These are phyloP conservation scores for Pangasius djambal DNA, from an alignment of 2,797 vertebrate genomes.

Conservation along the genomic window DNA sequence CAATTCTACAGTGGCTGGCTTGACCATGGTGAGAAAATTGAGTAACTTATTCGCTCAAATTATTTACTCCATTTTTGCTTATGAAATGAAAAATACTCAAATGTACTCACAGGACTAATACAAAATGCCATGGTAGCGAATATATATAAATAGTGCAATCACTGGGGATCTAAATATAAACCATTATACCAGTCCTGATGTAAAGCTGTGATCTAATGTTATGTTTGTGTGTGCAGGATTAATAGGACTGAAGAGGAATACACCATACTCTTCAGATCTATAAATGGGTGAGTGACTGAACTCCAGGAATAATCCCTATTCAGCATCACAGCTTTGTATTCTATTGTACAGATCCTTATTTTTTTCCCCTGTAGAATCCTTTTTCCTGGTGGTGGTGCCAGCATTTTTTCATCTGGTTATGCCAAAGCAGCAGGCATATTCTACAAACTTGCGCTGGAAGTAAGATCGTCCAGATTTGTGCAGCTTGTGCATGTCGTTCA, in stretches of 20 bases:
- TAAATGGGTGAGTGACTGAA: slow-evolving; percentile 86
- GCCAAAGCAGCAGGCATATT: slow-evolving; percentile 79
- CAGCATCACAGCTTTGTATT: background rate
- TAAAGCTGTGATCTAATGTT: background rate
- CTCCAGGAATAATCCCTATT: background rate
- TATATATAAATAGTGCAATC: background rate
- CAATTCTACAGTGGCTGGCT: background rate
- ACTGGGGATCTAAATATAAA: background rate
- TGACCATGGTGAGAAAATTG: background rate
- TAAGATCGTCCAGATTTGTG: slow-evolving; percentile 52
- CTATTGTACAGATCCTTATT: background rate
- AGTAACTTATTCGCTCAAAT: background rate
- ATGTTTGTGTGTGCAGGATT: slow-evolving; percentile 69
- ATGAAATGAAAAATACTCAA: background rate
- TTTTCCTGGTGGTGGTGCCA: slow-evolving; percentile 84
- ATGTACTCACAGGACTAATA: background rate
- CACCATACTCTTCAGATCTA: slow-evolving; percentile 80
- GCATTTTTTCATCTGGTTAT: slow-evolving; percentile 81
- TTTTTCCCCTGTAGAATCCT: slow-evolving; percentile 76
- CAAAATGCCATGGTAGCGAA: background rate
- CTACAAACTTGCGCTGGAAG: slow-evolving; percentile 85
- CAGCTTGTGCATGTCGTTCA: background rate
- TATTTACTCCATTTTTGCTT: background rate
- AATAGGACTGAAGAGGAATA: slow-evolving; percentile 79
- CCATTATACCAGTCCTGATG: background rate